These are phyloP conservation scores for Hystrix brachyura DNA, from an alignment of 2,113 vertebrate genomes.

Conservation along the genomic window DNA sequence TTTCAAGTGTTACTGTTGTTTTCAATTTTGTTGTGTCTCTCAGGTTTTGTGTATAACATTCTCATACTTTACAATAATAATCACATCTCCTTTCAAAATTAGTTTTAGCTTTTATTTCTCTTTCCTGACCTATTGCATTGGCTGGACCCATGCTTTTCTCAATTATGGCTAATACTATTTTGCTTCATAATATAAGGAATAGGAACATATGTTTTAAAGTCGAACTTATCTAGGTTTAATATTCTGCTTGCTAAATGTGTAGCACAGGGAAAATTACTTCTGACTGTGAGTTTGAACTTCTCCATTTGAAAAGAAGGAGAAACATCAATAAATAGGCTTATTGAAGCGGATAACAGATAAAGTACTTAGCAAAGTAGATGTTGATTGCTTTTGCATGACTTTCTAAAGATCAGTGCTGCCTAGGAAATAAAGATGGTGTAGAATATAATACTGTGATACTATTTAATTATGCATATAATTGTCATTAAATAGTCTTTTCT, in stretches of 20 bases:
- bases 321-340: neutral
- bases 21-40: constrained; percentile 29
- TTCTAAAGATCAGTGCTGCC: neutral
- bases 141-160: neutral
- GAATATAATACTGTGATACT: neutral
- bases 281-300: constrained; percentile 1
- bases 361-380: neutral
- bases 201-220: neutral
- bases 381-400: neutral
- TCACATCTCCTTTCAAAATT: neutral
- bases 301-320: neutral
- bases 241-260: neutral
- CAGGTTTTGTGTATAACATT: constrained; percentile 14
- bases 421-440: neutral
- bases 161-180: constrained; percentile 32
- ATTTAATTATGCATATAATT: constrained; percentile 15
- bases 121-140: neutral
- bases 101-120: constrained; percentile 36
- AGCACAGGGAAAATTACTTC: neutral
- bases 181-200: neutral
- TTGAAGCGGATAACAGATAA: neutral
- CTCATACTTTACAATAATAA: constrained; percentile 28
- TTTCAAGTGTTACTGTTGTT: neutral
- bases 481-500: neutral
- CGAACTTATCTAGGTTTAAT: constrained; percentile 12